phyloP scores from a whole-genome alignment of 64 coral and sea anemone species.

The Montipora capricornis region DNA sequence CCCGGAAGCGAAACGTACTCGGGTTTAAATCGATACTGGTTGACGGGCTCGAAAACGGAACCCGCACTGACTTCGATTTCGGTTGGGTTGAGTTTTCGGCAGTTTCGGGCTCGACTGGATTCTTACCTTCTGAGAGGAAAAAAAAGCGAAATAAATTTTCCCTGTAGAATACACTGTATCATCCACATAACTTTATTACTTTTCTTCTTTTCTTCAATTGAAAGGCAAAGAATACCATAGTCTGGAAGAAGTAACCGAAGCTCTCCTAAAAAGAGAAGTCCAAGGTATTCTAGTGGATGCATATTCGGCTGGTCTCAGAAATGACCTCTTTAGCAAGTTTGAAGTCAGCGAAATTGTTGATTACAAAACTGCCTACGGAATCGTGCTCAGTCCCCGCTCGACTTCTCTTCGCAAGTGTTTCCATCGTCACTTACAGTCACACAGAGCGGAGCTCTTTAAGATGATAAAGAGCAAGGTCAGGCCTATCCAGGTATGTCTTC shows the following conservation, averaged over 20 bases:
- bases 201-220: background rate
- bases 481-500: constrained; percentile 36
- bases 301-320: constrained; percentile 47
- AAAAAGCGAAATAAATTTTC: background rate
- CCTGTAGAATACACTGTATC: background rate
- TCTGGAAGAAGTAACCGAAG: constrained; percentile 26
- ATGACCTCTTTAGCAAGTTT: constrained; percentile 51
- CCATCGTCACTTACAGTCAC: background rate
- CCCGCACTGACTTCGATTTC: too few species aligned
- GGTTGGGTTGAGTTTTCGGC: too few species aligned
- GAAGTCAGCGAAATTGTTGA: constrained; percentile 30
- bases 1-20: too few species aligned
- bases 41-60: too few species aligned
- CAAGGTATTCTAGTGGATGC: constrained; percentile 62
- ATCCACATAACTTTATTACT: background rate
- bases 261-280: constrained; percentile 32
- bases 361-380: constrained; percentile 61
- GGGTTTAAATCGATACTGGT: too few species aligned
- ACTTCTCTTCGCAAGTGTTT: constrained; percentile 50
- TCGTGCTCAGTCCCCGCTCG: constrained; percentile 22
- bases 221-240: constrained; percentile 35
- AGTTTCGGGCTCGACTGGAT: too few species aligned
- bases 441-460: constrained; percentile 32
- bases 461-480: constrained; percentile 50
- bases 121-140: too few species aligned